These are phyloP conservation scores for Silurus lanzhouensis DNA, from an alignment of 2,797 vertebrate genomes.

Conservation along the genomic window DNA sequence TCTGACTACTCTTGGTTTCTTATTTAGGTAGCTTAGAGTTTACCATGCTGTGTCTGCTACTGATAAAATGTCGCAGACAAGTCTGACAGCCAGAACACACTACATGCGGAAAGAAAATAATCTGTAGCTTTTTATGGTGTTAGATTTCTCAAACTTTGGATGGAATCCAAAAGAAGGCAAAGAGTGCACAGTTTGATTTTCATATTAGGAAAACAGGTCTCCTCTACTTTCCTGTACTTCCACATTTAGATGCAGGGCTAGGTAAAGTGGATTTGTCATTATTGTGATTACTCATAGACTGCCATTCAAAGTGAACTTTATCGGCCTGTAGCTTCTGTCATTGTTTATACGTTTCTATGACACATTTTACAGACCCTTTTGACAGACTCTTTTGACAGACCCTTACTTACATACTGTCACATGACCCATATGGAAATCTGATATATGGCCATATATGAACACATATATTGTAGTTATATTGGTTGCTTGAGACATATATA, in stretches of 20 bases:
- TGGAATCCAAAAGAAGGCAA: constrained; percentile 1
- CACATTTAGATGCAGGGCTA: constrained; percentile 8
- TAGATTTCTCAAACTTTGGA: constrained; percentile 11
- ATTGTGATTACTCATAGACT: constrained; percentile 13
- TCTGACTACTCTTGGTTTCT: constrained; percentile 9
- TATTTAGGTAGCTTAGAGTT: constrained; percentile 1
- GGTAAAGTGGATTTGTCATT: constrained; percentile 35
- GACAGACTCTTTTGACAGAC: neutral
- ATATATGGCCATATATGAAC: too few relatives aligned
- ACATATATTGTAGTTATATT: too few relatives aligned
- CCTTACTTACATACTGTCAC: neutral
- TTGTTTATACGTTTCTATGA: neutral
- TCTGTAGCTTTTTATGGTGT: constrained; percentile 26
- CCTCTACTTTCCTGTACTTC: constrained; percentile 16
- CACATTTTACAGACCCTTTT: neutral
- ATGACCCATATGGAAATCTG: too few relatives aligned
- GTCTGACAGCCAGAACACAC: constrained; percentile 7
- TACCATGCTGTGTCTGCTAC: neutral
- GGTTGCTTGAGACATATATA: too few relatives aligned
- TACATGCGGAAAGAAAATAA: constrained; percentile 28
- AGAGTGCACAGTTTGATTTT: constrained; percentile 25
- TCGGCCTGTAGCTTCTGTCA: constrained; percentile 11
- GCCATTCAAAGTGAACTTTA: constrained; percentile 7
- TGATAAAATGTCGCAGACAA: constrained; percentile 14
- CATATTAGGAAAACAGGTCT: neutral